Evolutionary conservation across 2,888 invertebrate species (phyloP).

Genomic region (Gerris lacustris): DNA sequence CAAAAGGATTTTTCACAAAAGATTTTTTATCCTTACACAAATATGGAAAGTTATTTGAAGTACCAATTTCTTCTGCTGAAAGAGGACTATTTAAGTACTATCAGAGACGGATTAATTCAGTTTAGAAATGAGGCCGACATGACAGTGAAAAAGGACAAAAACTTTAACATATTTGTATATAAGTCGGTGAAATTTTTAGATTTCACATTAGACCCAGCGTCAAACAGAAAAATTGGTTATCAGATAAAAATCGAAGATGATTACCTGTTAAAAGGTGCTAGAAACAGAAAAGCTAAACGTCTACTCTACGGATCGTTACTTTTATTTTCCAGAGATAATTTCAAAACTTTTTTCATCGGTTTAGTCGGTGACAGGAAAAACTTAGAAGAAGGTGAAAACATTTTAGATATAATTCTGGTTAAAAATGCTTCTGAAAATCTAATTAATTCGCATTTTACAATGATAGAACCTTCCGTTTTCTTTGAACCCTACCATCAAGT

Average conservation of each 20-base stretch:
- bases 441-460: conserved; percentile 40
- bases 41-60: conserved; percentile 14
- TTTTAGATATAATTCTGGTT: conserved; percentile 26
- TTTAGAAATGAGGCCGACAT: neutral
- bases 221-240: neutral
- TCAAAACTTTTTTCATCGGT: conserved; percentile 55
- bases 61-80: conserved; percentile 10
- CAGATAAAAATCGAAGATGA: neutral
- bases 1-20: neutral
- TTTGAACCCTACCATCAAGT: conserved; percentile 73
- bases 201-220: neutral
- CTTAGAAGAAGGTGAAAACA: conserved; percentile 22
- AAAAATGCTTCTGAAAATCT: conserved; percentile 36
- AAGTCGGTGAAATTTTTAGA: neutral
- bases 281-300: neutral
- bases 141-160: neutral
- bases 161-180: neutral
- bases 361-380: conserved; percentile 48
- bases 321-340: conserved; percentile 2
- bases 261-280: neutral
- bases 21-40: conserved; percentile 7
- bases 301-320: neutral
- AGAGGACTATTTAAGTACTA: conserved; percentile 6
- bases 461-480: conserved; percentile 67
- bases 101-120: conserved; percentile 12